A percentile compares a stretch with the other conserved stretches of the same genome.
Conservation (phyloP, 1,140 invertebrate genomes). For the Aphaenogaster floridana region DNA sequence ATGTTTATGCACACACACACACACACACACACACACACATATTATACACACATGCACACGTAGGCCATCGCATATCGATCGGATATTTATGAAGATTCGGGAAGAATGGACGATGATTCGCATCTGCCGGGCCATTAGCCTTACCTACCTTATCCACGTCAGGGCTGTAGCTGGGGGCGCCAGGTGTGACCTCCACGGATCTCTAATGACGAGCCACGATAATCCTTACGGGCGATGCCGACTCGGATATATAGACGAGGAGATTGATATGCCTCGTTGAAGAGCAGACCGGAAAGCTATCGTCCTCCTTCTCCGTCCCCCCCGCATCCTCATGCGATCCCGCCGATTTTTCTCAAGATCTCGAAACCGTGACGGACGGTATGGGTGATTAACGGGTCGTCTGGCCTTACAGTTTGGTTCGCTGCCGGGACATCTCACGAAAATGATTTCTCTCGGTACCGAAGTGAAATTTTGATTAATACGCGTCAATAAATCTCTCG, state of each 20-base stretch:
- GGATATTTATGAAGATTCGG: slow-evolving; percentile 85
- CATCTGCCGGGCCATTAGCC: slow-evolving; percentile 82
- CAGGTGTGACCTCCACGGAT: slow-evolving; percentile 84
- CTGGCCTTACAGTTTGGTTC: slow-evolving; percentile 24
- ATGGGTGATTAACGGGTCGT: slow-evolving; percentile 40
- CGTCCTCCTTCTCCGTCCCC: slow-evolving; percentile 33
- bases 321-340: slow-evolving; percentile 39
- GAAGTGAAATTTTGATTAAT: slow-evolving; percentile 36
- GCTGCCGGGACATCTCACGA: neutral
- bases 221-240: slow-evolving; percentile 64
- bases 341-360: slow-evolving; percentile 73
- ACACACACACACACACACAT: neutral
- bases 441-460: slow-evolving; percentile 5
- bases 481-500: neutral
- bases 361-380: slow-evolving; percentile 54
- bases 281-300: slow-evolving; percentile 69
- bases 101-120: slow-evolving; percentile 81
- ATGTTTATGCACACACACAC: neutral
- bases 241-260: slow-evolving; percentile 60
- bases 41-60: neutral
- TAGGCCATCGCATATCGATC: slow-evolving; percentile 60
- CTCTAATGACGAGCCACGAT: slow-evolving; percentile 82
- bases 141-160: slow-evolving; percentile 65
- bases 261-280: slow-evolving; percentile 73
- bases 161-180: slow-evolving; percentile 80